phyloP scores from a whole-genome alignment of 2,888 invertebrate species.

The Sarcophaga variegata region DNA sequence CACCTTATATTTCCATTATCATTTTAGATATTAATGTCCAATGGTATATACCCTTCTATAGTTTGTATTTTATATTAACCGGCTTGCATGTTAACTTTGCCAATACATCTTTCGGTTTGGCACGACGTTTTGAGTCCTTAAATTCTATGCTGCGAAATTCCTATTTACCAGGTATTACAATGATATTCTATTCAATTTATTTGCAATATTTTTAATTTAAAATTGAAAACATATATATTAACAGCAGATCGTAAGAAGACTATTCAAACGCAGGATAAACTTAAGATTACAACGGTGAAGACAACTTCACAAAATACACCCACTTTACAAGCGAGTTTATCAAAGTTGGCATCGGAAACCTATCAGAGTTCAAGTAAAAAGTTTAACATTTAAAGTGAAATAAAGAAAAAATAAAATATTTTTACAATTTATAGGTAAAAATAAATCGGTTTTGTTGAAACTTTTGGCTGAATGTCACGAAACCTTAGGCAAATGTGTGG shows the following conservation, averaged over 20 bases:
- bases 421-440: conserved; percentile 71
- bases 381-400: neutral
- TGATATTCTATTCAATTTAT: neutral
- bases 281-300: conserved; percentile 74
- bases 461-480: conserved; percentile 79
- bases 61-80: conserved; percentile 79
- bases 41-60: conserved; percentile 81
- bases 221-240: neutral
- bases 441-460: conserved; percentile 74
- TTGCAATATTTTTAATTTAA: conserved; percentile 4
- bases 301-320: conserved; percentile 59
- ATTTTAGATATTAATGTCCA: conserved; percentile 78
- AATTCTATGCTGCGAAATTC: conserved; percentile 77
- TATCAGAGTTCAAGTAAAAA: conserved; percentile 55
- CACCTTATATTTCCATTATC: conserved; percentile 2
- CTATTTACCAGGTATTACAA: conserved; percentile 75
- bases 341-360: conserved; percentile 51
- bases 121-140: conserved; percentile 77
- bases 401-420: neutral
- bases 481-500: conserved; percentile 78
- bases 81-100: conserved; percentile 80
- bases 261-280: conserved; percentile 51
- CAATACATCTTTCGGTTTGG: conserved; percentile 79
- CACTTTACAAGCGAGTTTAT: conserved; percentile 48
- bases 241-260: conserved; percentile 44